A percentile compares a stretch with the other conserved stretches of the same genome.
These are phyloP conservation scores for Xylota sylvarum DNA, from an alignment of 2,888 invertebrate genomes.

Conservation along the genomic window DNA sequence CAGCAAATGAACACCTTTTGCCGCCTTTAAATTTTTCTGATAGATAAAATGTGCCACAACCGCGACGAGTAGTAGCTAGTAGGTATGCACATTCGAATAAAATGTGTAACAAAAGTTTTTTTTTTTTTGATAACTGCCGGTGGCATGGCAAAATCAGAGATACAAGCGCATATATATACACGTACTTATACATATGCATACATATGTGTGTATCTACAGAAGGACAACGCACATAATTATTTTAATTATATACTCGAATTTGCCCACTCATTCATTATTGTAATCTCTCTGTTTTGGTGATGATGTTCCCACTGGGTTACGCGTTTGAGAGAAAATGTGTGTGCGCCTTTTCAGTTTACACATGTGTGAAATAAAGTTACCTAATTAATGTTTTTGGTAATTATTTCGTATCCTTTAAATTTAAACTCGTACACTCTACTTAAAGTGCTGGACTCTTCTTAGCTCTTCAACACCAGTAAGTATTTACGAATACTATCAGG, in stretches of 20 bases:
- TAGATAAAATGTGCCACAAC: conserved; percentile 44
- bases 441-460: not conserved
- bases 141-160: conserved; percentile 18
- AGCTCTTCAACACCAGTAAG: not conserved
- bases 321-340: conserved; percentile 1
- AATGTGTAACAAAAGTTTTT: conserved; percentile 27
- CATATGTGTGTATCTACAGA: not conserved
- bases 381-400: conserved; percentile 48
- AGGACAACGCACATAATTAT: conserved; percentile 29
- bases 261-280: conserved; percentile 43
- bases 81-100: conserved; percentile 24
- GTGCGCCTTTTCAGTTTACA: conserved; percentile 17
- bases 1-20: conserved; percentile 60
- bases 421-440: not conserved
- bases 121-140: conserved; percentile 38
- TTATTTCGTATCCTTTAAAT: conserved; percentile 23
- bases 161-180: not conserved
- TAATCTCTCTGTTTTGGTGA: conserved; percentile 7
- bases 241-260: conserved; percentile 50
- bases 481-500: too few species aligned
- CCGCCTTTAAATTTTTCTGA: conserved; percentile 56
- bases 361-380: conserved; percentile 37
- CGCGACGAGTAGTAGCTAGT: not conserved
- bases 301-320: not conserved
- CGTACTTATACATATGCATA: not conserved